Conservation (phyloP, 1,140 invertebrate genomes). For the Aporrectodea caliginosa region DNA sequence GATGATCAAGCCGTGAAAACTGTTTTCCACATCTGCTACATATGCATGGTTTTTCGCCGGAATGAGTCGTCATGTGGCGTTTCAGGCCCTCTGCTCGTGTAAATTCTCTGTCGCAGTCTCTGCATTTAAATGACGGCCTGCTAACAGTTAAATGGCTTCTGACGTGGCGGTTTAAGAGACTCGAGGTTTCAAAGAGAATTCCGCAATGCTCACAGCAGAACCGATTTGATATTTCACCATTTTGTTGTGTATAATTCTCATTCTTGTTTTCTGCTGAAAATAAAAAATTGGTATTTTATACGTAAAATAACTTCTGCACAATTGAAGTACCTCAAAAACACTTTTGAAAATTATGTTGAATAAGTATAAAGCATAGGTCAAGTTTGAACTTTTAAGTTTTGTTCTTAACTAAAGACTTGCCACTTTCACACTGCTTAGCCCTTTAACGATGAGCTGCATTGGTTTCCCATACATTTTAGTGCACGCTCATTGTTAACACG, state of each 20-base stretch:
- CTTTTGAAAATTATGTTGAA: not conserved
- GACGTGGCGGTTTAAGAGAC: not conserved
- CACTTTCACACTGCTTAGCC: too few species aligned
- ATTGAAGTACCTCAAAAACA: not conserved
- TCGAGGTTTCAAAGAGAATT: constrained; percentile 2
- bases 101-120: not conserved
- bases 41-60: constrained; percentile 18
- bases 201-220: constrained; percentile 18
- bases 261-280: not conserved
- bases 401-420: too few species aligned
- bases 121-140: constrained; percentile 6
- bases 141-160: not conserved
- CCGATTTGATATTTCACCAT: not conserved
- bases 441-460: too few species aligned
- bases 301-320: not conserved
- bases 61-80: constrained; percentile 21
- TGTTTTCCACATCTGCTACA: constrained; percentile 47
- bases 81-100: constrained; percentile 9
- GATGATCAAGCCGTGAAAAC: constrained; percentile 9
- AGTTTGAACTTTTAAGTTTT: too few species aligned
- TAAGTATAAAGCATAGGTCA: too few species aligned
- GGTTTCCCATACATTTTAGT: too few species aligned
- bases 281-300: not conserved
- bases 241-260: not conserved
- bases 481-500: too few species aligned